Base-by-base conservation (phyloP, 1,140 invertebrate genomes). In the Dreissena rostriformis region DNA sequence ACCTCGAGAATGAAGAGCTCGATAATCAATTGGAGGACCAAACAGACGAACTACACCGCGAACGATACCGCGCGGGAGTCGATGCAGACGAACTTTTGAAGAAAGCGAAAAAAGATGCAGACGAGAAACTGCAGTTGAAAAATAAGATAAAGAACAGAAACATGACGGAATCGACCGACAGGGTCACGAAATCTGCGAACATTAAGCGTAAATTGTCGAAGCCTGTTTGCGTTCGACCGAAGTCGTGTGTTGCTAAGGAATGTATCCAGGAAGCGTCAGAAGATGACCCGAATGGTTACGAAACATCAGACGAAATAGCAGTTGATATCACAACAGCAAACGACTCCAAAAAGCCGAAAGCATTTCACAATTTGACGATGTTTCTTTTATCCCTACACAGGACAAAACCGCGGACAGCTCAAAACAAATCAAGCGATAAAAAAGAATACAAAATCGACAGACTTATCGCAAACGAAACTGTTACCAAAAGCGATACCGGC, bases 331-430 rank as follows among this genome's bases (percentile, higher is more conserved):
- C n/a, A n/a, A n/a, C n/a, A n/a, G 26, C 53, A 17, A 66, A 78
- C 11, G 66, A 74, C 24, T 61, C 78, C 57, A 84, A 81, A 73
- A 81, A 76, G 19, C 24, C 83, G 15, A n/a, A n/a, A n/a, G n/a
- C n/a, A n/a, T n/a, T n/a, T n/a, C 75, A 80, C 78, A 86, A 68
- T n/a, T 29, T 86, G 10, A 86, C 86, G 4, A 86, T 86, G 86
- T 86, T 86, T 77, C 73, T 82, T 29, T 52, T 84, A 12, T 86
- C 86, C 0, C 57, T 86, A 51, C 86, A 82, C 39, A 86, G 76
- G 28, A 75, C 82, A 5, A 81, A 79, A 74, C n/a, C n/a, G n/a
- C n/a, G n/a, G n/a, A n/a, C n/a, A n/a, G n/a, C n/a, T n/a, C n/a
- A n/a, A n/a, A n/a, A n/a, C n/a, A n/a, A n/a, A n/a, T n/a, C n/a